Base-by-base conservation (phyloP, 2,797 vertebrate species). In the Scolopax bukidnonensis region DNA sequence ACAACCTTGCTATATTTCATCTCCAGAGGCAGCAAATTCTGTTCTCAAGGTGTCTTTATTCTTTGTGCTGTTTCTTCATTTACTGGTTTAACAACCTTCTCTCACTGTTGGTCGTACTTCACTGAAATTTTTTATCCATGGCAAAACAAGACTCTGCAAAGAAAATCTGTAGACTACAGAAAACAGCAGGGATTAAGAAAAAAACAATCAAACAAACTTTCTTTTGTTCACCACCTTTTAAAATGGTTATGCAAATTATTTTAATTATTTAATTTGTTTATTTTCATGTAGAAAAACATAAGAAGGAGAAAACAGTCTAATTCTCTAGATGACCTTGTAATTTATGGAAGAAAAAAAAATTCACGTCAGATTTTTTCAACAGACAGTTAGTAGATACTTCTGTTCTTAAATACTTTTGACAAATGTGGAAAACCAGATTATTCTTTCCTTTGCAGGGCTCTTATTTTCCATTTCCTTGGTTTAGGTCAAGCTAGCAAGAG, bases 31-130 rank as follows among this genome's bases (percentile, higher is more conserved):
- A 87, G 45, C 40, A 80, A 90, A 81, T 89, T 92, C 68, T 87
- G 76, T 85, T 88, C 91, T 67, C 76, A 94, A 87, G 65, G 70
- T 95, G 82, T 90, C 80, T 38, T 91, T 84, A 81, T 78, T 87
- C 67, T 93, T 79, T 81, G 53, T 59, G 60, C 33, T 61, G 19
- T 71, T 94, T 85, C 77, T 80, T 92, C 86, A 75, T 94, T 94
- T 95, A 45, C n/a, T 90, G 68, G 23, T 93, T 92, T 90, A 95
- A 91, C 91, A 93, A 84, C 48, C 70, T 93, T 80, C 27, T 78
- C 54, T 87, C 85, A 33, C 47, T 86, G 47, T 54, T 91, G 59
- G 43, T 69, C 79, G 65, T 60, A 73, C n/a, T 91, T 93, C 69
- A 76, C 68, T 84, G 54, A 65, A 14, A 1, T 32, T 94, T 90